These are phyloP conservation scores for Vicugna pacos DNA, from an alignment of 2,113 vertebrate species.

Conservation along the genomic window DNA sequence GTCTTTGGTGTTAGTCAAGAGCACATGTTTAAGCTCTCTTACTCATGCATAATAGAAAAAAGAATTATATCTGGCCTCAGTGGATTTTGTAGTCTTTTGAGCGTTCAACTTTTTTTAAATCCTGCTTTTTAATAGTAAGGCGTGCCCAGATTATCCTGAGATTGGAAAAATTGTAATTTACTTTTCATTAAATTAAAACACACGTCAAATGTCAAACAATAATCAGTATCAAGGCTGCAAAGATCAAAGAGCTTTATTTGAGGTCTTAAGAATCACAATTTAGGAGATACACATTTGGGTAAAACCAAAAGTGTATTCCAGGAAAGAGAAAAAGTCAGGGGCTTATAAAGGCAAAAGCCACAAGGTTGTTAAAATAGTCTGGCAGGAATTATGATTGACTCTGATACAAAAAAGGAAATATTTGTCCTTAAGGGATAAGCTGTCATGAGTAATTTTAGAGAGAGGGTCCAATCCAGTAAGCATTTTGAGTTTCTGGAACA, in stretches of 20 bases:
- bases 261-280: neutral
- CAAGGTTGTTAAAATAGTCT: neutral
- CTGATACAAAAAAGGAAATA: neutral
- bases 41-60: neutral
- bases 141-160: neutral
- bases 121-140: neutral
- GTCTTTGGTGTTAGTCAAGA: neutral
- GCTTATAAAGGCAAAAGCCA: neutral
- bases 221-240: neutral
- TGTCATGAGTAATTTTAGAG: neutral
- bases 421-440: neutral
- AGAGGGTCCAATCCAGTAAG: neutral
- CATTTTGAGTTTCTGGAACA: neutral
- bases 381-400: neutral
- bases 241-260: neutral
- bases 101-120: neutral
- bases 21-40: constrained; percentile 11
- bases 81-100: constrained; percentile 32
- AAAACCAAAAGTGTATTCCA: neutral
- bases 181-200: constrained; percentile 14
- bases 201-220: neutral
- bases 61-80: neutral
- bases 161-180: neutral
- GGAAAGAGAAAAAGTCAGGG: neutral
- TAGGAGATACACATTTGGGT: neutral